Evolutionary conservation across 2,797 vertebrate species (phyloP), one percentile per base, ranked within the genome.

Genomic region (Pogonophryne albipinna): DNA sequence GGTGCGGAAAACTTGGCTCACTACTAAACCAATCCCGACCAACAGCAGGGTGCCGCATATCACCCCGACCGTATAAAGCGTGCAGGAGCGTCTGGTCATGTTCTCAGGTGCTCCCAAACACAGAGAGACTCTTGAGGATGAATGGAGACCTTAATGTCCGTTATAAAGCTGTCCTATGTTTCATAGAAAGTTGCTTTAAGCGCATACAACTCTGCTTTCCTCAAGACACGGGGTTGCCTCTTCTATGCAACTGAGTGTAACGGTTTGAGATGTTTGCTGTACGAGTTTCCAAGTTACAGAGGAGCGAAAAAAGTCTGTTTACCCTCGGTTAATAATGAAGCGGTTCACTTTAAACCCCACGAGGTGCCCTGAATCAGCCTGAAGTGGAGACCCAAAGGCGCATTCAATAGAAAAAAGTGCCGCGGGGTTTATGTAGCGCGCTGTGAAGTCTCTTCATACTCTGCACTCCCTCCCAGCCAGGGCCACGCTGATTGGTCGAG

Each of bases 61-160:
- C 80, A 92, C 59, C 47, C 93, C 95, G 0, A 91, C 92, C 13
- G 17, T 80, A 19, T 91, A 91, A 1, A 94, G 66, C 1, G 88
- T 85, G 65, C 91, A 94, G 11, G 93, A 88, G 15, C 88, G 88
- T 17, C 90, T 84, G 0, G 89, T 89, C 95, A 95, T 95, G 78
- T 51, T 45, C 58, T 86, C 82, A 87, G 84, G 74, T 79, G 82
- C 61, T 11, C 3, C 7, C 16, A 14, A 27, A n/a, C 31, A 49
- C 38, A 47, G 20, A 38, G 9, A 59, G 44, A 12, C 53, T 51
- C 52, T 31, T 4, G 13, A 20, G 15, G 34, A 63, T 58, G 71
- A 61, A 70, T 42, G 51, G 11, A 62, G 27, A 20, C 15, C 41
- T 27, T 8, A n/a, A 9, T 1, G 3, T n/a, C 20, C 44, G 4